Conservation (phyloP, 64 coral and sea anemone genomes). For the Porites australiensis region DNA sequence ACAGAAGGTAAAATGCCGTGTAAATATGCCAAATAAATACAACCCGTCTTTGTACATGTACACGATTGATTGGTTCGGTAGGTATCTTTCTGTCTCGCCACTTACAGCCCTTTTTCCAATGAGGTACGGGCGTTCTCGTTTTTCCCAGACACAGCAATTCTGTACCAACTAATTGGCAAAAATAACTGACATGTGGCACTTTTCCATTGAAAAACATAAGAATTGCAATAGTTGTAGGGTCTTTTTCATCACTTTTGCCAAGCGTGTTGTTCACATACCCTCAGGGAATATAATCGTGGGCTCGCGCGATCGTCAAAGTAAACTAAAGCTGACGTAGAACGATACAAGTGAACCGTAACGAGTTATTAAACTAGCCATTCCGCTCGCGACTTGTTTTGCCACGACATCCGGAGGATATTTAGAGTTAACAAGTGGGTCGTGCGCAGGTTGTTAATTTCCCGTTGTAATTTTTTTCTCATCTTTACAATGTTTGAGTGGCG, state of each 20-base stretch:
- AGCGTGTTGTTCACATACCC: not conserved
- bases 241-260: not conserved
- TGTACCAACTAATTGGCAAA: not conserved
- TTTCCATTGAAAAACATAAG: not conserved
- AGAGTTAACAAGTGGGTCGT: not conserved
- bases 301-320: not conserved
- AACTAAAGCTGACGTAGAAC: not conserved
- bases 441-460: not conserved
- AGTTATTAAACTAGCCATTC: not conserved
- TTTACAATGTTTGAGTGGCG: not conserved
- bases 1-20: not conserved
- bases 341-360: not conserved
- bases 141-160: not conserved
- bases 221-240: conserved; percentile 8
- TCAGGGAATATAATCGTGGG: not conserved
- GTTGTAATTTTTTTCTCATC: not conserved
- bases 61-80: not conserved
- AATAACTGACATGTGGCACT: not conserved
- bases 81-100: not conserved
- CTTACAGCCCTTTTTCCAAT: not conserved
- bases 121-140: not conserved
- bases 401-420: not conserved
- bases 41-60: not conserved
- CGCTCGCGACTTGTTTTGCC: not conserved
- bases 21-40: not conserved